phyloP scores from a whole-genome alignment of 2,113 vertebrate species.

The Diglossa brunneiventris region DNA sequence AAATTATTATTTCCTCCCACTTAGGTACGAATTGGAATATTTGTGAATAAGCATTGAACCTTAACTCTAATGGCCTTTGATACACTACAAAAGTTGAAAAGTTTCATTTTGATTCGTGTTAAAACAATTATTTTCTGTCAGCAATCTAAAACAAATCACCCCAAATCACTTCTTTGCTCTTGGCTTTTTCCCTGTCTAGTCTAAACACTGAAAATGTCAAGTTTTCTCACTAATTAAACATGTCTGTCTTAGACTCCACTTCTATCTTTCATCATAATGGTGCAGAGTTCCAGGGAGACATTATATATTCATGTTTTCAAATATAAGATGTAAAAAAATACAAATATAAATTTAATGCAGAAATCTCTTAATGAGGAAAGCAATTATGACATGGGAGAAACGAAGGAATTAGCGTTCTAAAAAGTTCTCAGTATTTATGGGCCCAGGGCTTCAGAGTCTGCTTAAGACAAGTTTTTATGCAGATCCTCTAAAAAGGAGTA shows the following conservation, averaged over 20 bases:
- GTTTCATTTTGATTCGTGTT: slow-evolving; percentile 52
- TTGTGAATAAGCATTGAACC: not conserved
- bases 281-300: slow-evolving; percentile 71
- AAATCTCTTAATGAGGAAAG: slow-evolving; percentile 48
- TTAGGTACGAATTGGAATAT: not conserved
- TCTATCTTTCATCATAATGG: slow-evolving; percentile 67
- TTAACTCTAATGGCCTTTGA: slow-evolving; percentile 26
- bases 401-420: not conserved
- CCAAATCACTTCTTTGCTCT: slow-evolving; percentile 46
- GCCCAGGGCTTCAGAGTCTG: not conserved
- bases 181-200: slow-evolving; percentile 65
- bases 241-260: slow-evolving; percentile 67
- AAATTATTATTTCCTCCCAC: not conserved
- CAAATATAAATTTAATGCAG: slow-evolving; percentile 61
- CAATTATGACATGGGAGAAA: slow-evolving; percentile 4
- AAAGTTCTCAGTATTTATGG: not conserved
- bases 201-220: slow-evolving; percentile 79
- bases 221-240: slow-evolving; percentile 78
- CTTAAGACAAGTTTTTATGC: not conserved
- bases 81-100: slow-evolving; percentile 24
- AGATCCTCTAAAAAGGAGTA: not conserved
- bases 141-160: not conserved
- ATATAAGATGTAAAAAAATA: slow-evolving; percentile 61
- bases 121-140: slow-evolving; percentile 63
- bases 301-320: slow-evolving; percentile 73